Evolutionary conservation across 2,113 vertebrate species (phyloP), one percentile per base, ranked within the genome.

Genomic region (Aegypius monachus): DNA sequence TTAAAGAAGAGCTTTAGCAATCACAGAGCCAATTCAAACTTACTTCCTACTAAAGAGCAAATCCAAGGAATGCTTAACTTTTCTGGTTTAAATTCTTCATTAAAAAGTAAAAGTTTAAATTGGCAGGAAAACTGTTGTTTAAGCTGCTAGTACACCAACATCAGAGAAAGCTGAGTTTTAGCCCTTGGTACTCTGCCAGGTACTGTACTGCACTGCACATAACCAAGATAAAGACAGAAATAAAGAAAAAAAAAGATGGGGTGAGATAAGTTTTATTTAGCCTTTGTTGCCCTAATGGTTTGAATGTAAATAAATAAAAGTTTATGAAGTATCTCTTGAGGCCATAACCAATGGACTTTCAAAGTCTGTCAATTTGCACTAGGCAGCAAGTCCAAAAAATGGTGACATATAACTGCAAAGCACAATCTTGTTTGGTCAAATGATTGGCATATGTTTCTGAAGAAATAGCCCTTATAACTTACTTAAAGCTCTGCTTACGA

Each of bases 61-160:
- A 93, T 43, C 72, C 47, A 93, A 96, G 65, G 81, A 97, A 96
- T 95, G 92, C 96, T 97, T 97, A 93, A 91, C 71, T 95, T 97
- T 95, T 94, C 90, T 97, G 88, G 63, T 86, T 98, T 96, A 95
- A 96, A 95, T 97, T 97, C 90, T 93, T 93, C 81, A 96, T 97
- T 97, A 86, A 97, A 98, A 97, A 93, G 61, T 88, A 82, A 82
- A 93, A 96, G 96, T 97, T 97, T 97, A 95, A 97, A 84, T 96
- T 98, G 97, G 95, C 97, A 98, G 61, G 27, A 56, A 93, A 98
- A 93, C 27, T 92, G 90, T 92, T 96, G 42, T 93, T 89, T 95
- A 96, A 97, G 89, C 90, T 97, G 80, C 68, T 93, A 83, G 78
- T 67, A 56, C 48, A 95, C 52, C 84, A 97, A 94, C 68, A 90